phyloP scores from a whole-genome alignment of 1,140 invertebrate species.

The Brachionus koreanus region DNA sequence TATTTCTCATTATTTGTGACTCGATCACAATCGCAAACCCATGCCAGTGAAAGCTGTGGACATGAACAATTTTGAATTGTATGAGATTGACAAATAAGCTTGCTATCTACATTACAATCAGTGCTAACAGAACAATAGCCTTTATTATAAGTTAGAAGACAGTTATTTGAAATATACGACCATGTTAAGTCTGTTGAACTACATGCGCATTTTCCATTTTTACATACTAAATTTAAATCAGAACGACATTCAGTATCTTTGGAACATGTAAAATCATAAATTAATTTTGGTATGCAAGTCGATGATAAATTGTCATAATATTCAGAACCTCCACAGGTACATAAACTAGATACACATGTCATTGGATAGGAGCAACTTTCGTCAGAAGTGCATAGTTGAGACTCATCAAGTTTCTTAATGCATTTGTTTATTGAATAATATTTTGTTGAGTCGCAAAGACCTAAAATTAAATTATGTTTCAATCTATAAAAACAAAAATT shows the following conservation, averaged over 20 bases:
- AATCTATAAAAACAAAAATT: neutral
- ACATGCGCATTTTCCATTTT: neutral
- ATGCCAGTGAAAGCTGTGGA: neutral
- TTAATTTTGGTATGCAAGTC: neutral
- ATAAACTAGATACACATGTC: neutral
- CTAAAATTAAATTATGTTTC: neutral
- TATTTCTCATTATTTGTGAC: neutral
- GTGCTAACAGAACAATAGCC: neutral
- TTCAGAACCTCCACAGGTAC: neutral
- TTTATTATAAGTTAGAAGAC: neutral
- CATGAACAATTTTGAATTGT: neutral
- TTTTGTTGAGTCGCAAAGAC: neutral
- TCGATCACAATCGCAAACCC: neutral
- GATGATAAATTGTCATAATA: neutral
- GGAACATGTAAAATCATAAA: neutral
- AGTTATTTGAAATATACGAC: neutral
- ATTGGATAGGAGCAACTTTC: neutral
- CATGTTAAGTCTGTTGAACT: neutral
- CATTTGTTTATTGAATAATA: neutral
- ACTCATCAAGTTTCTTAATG: neutral
- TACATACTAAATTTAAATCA: neutral
- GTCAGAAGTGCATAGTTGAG: neutral
- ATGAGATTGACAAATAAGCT: neutral
- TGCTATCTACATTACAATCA: neutral
- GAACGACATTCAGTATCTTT: neutral